phyloP scores from a whole-genome alignment of 2,113 vertebrate species.

The Ailuropoda melanoleuca region DNA sequence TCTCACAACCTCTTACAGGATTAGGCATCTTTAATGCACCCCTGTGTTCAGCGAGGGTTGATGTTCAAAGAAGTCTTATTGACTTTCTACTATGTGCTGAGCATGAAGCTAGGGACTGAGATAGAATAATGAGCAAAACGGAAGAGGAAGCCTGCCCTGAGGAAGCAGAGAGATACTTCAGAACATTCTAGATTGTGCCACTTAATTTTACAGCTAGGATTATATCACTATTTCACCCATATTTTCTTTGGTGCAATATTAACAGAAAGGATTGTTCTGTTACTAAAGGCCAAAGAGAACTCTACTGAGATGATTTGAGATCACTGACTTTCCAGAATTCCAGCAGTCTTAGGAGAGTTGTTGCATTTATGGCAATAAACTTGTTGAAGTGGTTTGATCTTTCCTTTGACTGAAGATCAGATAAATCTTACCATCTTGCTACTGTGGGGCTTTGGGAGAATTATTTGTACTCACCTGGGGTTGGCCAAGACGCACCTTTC shows the following conservation, averaged over 20 bases:
- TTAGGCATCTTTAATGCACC: background rate
- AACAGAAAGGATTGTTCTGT: background rate
- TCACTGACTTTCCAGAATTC: background rate
- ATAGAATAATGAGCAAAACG: background rate
- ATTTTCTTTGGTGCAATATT: background rate
- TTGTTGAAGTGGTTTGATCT: background rate
- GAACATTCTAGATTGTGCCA: background rate
- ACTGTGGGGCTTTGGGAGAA: background rate
- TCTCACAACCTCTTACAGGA: background rate
- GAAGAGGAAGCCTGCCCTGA: background rate
- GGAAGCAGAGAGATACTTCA: background rate
- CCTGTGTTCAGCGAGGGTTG: background rate
- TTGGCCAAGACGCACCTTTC: background rate
- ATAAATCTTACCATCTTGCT: background rate
- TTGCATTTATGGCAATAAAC: background rate
- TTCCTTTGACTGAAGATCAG: background rate
- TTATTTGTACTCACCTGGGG: background rate
- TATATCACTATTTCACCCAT: background rate
- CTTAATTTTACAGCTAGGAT: background rate
- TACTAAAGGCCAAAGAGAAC: background rate
- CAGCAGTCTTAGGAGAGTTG: background rate
- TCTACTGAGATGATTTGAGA: background rate
- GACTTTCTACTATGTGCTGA: background rate
- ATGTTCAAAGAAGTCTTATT: background rate
- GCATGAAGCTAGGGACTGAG: background rate